Base-by-base conservation (phyloP, 2,113 vertebrate genomes). In the Pogona vitticeps region DNA sequence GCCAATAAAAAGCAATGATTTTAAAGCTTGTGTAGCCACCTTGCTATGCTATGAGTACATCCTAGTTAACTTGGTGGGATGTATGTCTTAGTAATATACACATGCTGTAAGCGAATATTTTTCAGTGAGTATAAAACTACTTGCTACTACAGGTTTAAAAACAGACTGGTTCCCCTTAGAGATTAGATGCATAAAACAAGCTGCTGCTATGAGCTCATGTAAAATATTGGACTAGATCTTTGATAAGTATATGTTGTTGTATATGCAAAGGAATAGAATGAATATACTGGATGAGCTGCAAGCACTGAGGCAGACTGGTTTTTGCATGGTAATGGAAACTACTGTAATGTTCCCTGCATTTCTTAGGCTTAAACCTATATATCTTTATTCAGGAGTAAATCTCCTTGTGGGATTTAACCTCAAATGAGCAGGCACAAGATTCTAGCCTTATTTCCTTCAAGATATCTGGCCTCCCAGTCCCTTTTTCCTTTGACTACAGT, bases 381-480 rank as follows among this genome's bases (percentile, higher is more conserved):
- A 21, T 56, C 23, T 85, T 85, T 70, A 85, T 56, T 71, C 40
- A 71, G 28, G 28, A 86, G 52, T 26, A 86, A 61, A 58, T 26
- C 28, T n/a, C n/a, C n/a, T 20, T 3, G 33, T 26, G 21, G 42
- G 76, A 18, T 36, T 38, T 3, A 77, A 9, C 56, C 26, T 21
- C 2, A 71, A 21, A 7, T 21, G 17, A 67, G 14, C 17, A 28
- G 1, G 2, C 52, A 79, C 15, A 67, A 12, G 38, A 67, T 46
- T 81, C 31, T 2, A 59, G 18, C 20, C n/a, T 4, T 59, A 38
- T 10, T n/a, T 12, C 1, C 33, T 63, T 63, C 21, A 77, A 77
- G 76, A 77, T 56, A 61, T 6, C 3, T 61, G 26, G 73, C 26
- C 26, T 52, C 31, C 13, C 42, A 8, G 14, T 17, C 12, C 36